Conservation (phyloP, 1,140 invertebrate species). For the Neodiprion lecontei region DNA sequence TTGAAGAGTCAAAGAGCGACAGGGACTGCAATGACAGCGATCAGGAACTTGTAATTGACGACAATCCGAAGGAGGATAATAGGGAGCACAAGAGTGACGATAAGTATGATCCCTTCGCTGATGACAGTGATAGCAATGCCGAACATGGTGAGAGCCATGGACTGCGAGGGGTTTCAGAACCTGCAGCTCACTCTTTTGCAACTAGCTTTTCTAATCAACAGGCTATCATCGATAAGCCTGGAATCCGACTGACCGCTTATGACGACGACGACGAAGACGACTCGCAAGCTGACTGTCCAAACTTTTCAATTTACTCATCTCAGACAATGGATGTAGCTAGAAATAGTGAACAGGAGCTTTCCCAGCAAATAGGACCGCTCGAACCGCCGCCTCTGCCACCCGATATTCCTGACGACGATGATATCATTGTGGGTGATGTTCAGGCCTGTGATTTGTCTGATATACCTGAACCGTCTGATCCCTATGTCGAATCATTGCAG, state of each 20-base stretch:
- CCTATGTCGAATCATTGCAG: conserved; percentile 53
- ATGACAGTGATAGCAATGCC: conserved; percentile 55
- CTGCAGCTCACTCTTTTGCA: background rate
- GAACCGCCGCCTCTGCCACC: conserved; percentile 44
- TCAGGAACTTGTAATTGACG: conserved; percentile 72
- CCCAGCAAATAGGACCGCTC: conserved; percentile 54
- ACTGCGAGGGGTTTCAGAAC: background rate
- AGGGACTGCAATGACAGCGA: conserved; percentile 70
- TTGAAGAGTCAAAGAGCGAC: conserved; percentile 59
- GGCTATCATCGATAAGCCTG: conserved; percentile 24
- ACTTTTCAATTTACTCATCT: conserved; percentile 83
- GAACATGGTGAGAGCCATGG: conserved; percentile 22
- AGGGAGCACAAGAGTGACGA: conserved; percentile 63
- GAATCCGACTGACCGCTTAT: conserved; percentile 46
- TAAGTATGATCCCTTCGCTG: conserved; percentile 70
- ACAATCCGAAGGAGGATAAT: conserved; percentile 58
- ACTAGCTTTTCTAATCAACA: conserved; percentile 19
- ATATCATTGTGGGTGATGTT: conserved; percentile 51
- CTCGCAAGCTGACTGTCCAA: conserved; percentile 78
- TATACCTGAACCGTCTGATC: conserved; percentile 48
- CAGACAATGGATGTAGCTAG: conserved; percentile 78
- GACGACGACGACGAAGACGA: conserved; percentile 63
- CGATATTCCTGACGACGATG: conserved; percentile 43
- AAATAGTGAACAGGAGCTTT: conserved; percentile 59
- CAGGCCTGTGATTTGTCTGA: conserved; percentile 51